Conservation (phyloP, 2,797 vertebrate genomes). For the Monodelphis domestica region DNA sequence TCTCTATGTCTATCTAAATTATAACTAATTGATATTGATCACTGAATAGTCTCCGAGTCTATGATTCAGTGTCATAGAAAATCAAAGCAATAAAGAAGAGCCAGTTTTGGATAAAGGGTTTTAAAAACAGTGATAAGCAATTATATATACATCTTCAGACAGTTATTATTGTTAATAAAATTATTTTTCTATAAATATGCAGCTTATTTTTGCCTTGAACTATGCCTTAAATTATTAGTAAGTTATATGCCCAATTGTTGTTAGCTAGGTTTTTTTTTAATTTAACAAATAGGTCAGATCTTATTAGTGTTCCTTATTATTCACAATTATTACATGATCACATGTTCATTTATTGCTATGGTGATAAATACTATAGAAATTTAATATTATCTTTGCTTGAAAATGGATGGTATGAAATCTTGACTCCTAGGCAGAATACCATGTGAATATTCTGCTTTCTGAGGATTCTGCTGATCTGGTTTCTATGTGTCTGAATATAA, state of each 20-base stretch:
- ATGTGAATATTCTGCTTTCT: neutral
- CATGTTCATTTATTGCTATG: neutral
- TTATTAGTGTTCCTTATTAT: neutral
- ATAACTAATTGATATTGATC: neutral
- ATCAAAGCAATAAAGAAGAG: neutral
- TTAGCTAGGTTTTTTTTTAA: neutral
- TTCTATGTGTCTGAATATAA: neutral
- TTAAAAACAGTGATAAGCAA: neutral
- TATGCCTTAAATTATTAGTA: neutral
- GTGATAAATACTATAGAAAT: neutral
- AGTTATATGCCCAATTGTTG: neutral
- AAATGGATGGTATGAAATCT: neutral
- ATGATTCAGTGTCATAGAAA: neutral
- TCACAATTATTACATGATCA: neutral
- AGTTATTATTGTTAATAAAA: neutral
- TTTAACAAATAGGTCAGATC: neutral
- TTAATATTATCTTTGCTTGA: neutral
- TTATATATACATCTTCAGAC: neutral
- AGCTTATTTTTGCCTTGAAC: neutral
- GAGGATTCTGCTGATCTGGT: conserved; percentile 5
- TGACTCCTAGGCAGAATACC: neutral
- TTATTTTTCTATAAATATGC: neutral
- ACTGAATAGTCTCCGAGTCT: neutral
- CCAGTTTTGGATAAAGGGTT: too few relatives aligned
- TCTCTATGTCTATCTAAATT: neutral